phyloP scores from a whole-genome alignment of 1,140 invertebrate genomes.

The Zophobas morio region DNA sequence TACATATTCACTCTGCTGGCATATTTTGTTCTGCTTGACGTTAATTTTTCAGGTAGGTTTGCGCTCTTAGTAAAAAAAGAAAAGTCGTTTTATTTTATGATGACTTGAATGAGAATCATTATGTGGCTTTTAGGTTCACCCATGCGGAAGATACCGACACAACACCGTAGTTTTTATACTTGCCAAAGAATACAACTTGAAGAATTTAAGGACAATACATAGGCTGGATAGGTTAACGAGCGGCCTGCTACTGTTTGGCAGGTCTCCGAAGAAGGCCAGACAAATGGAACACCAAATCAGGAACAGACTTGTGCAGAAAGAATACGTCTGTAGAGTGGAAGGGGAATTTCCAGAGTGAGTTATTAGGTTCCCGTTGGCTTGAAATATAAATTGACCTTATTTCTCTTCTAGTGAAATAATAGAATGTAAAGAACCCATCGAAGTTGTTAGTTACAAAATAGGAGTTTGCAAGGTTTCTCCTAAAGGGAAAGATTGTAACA shows the following conservation, averaged over 20 bases:
- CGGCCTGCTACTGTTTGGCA: slow-evolving; percentile 93
- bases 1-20: slow-evolving; percentile 33
- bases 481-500: slow-evolving; percentile 92
- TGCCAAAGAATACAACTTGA: slow-evolving; percentile 95
- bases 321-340: slow-evolving; percentile 97
- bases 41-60: slow-evolving; percentile 45
- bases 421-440: slow-evolving; percentile 92
- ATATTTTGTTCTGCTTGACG: slow-evolving; percentile 28
- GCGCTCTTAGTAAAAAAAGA: slow-evolving; percentile 18
- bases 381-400: slow-evolving; percentile 5
- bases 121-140: slow-evolving; percentile 84
- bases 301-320: slow-evolving; percentile 92
- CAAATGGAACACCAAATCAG: slow-evolving; percentile 96
- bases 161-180: slow-evolving; percentile 97
- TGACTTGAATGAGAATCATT: not conserved
- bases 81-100: not conserved
- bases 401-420: slow-evolving; percentile 80
- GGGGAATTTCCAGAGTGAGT: slow-evolving; percentile 97
- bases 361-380: not conserved
- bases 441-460: slow-evolving; percentile 95
- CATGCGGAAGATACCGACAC: slow-evolving; percentile 95
- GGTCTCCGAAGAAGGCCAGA: slow-evolving; percentile 91
- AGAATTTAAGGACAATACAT: slow-evolving; percentile 94
- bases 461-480: slow-evolving; percentile 94
- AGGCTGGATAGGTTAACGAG: slow-evolving; percentile 94